Conservation (phyloP, 2,113 vertebrate species). For the Herpetotheres cachinnans region DNA sequence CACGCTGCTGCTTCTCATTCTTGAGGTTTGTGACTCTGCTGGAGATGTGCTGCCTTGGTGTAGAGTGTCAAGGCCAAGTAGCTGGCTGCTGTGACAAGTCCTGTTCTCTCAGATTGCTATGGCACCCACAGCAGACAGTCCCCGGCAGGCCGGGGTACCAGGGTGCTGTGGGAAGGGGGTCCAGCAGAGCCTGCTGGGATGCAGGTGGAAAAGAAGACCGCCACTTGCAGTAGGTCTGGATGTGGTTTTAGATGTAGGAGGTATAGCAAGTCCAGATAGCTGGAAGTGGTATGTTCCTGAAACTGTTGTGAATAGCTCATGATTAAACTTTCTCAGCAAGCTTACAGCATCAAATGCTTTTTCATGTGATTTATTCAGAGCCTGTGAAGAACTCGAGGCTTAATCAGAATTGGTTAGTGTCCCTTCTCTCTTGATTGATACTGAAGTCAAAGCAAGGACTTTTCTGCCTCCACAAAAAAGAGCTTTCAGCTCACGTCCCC, state of each 20-base stretch:
- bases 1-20: rapidly evolving
- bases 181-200: background rate
- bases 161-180: background rate
- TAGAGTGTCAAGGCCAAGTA: background rate
- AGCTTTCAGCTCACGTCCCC: background rate
- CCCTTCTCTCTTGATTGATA: background rate
- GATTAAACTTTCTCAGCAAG: background rate
- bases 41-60: background rate
- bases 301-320: background rate
- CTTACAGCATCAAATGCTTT: background rate
- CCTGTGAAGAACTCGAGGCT: background rate
- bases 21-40: background rate
- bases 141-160: background rate
- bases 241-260: background rate
- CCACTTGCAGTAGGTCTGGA: background rate
- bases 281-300: background rate
- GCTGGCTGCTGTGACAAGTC: background rate
- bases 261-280: background rate
- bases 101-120: background rate
- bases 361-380: background rate
- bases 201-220: background rate
- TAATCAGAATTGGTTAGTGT: background rate
- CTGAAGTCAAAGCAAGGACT: background rate
- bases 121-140: background rate
- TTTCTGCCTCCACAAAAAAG: background rate